Conservation (phyloP, 1,140 invertebrate species). For the Sycophaga agraensis region DNA sequence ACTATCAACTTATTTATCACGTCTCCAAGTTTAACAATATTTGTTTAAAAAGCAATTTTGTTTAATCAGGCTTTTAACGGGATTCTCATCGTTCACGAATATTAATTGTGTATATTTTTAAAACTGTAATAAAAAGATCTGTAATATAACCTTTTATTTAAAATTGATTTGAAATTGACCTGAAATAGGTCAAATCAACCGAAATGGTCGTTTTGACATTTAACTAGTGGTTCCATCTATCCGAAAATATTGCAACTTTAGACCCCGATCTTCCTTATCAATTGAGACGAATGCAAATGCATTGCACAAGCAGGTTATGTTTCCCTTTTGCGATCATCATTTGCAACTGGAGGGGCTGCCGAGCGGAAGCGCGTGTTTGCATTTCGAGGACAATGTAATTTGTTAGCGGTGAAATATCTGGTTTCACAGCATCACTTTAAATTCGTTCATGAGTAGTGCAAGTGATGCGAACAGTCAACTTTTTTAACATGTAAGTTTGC, state of each 20-base stretch:
- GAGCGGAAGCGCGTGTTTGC: constrained; percentile 19
- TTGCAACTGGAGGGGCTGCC: neutral
- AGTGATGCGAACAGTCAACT: constrained; percentile 8
- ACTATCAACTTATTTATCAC: too few relatives aligned
- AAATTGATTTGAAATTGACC: too few relatives aligned
- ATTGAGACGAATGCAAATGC: neutral
- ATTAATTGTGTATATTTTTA: too few relatives aligned
- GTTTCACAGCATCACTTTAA: neutral
- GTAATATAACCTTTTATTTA: too few relatives aligned
- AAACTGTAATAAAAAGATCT: too few relatives aligned
- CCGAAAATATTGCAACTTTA: neutral
- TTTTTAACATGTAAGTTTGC: constrained; percentile 11
- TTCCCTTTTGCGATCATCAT: neutral
- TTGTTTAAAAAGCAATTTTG: too few relatives aligned
- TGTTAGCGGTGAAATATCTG: neutral
- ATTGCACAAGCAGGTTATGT: constrained; percentile 23
- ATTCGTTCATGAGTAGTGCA: constrained; percentile 17
- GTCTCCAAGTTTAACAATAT: too few relatives aligned
- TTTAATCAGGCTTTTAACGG: too few relatives aligned
- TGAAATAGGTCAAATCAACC: too few relatives aligned
- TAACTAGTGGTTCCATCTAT: constrained; percentile 1
- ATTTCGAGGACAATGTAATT: constrained; percentile 25
- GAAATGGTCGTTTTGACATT: too few relatives aligned
- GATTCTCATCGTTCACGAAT: too few relatives aligned
- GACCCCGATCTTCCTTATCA: neutral